Conservation (phyloP, 2,888 invertebrate species). For the Leuctra nigra region DNA sequence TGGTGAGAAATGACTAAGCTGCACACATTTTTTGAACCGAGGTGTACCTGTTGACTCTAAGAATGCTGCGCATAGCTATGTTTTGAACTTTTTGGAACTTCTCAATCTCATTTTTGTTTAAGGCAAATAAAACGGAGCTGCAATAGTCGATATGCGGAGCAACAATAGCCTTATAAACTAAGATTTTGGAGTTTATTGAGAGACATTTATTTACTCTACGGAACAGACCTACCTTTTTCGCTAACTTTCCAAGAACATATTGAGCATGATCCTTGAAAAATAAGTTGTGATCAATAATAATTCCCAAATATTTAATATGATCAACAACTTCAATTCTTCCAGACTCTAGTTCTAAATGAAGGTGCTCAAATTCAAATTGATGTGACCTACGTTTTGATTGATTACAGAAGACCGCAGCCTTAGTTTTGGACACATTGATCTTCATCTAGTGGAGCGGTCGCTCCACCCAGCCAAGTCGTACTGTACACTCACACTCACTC, state of each 20-base stretch:
- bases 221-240: neutral
- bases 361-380: neutral
- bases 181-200: neutral
- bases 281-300: neutral
- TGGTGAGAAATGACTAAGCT: neutral
- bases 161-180: neutral
- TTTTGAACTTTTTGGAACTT: neutral
- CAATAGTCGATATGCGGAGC: constrained; percentile 2
- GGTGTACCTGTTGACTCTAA: neutral
- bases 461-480: no score
- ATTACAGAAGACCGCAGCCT: neutral
- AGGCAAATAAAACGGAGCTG: neutral
- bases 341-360: neutral
- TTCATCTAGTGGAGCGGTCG: no score
- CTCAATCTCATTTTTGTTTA: neutral
- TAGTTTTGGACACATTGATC: neutral
- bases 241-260: neutral
- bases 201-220: neutral
- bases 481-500: no score
- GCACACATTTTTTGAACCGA: neutral
- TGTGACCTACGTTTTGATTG: neutral
- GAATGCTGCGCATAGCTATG: neutral
- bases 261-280: neutral
- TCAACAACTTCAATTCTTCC: neutral
- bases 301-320: neutral